Base-by-base conservation (phyloP, 2,113 vertebrate genomes). In the Oreotrochilus melanogaster region DNA sequence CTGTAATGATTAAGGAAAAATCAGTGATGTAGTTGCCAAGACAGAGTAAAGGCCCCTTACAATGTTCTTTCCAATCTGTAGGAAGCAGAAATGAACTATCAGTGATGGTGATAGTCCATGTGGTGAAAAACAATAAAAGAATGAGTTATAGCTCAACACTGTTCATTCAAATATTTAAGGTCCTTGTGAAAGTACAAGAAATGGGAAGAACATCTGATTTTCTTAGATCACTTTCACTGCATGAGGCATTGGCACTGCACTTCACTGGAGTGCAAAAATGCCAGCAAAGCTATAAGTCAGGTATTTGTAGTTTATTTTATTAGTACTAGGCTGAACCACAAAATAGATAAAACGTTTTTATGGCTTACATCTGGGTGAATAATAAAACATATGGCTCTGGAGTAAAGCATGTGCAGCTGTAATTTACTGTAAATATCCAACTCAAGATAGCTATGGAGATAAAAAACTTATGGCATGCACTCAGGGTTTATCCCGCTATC, bases 291-390 rank as follows among this genome's bases (percentile, higher is more conserved):
- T 96, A 30, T 81, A 95, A 97, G 96, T 97, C 95, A 95, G 95
- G 96, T 96, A 98, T 98, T 98, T 98, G 97, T 95, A 98, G 97
- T 98, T 98, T 98, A 97, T 98, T 98, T 98, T 98, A 98, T 98
- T 97, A 97, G 96, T 92, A 86, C 95, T 96, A 96, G 24, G 85
- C 97, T 91, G 96, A 98, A 97, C 97, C 97, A 86, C 97, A 97
- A 97, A 98, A 98, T 95, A 98, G 98, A 98, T 98, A 98, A 98
- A 98, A 95, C 96, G 89, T 91, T 96, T 98, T 98, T 98, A 98
- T 97, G 96, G 93, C 94, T 96, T 95, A 97, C 98, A 98, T 98
- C 98, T 98, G 98, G 97, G 79, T 96, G 96, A 97, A 97, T 97
- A 97, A 97, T 98, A 98, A 98, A 98, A 97, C 97, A 98, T 96